Base-by-base conservation (phyloP, 2,113 vertebrate species). In the Carlito syrichta region DNA sequence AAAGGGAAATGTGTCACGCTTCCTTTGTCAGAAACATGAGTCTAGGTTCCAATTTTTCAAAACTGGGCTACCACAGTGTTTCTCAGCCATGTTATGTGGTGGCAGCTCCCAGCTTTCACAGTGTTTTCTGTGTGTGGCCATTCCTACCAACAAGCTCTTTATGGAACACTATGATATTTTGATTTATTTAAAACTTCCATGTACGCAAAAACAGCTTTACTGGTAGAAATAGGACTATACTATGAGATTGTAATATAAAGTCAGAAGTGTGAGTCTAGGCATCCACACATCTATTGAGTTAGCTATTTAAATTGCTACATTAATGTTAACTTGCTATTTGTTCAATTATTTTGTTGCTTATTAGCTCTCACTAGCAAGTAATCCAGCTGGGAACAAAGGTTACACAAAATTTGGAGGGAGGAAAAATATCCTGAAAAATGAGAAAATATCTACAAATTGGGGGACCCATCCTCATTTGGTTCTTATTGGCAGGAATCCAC, bases 11-110 rank as follows among this genome's bases (percentile, higher is more conserved):
- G n/a, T 30, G 63, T 97, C 78, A 4, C 62, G 6, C 52, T 97
- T 97, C 96, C 92, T 97, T 30, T 87, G 45, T 63, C 79, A 92
- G 89, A 92, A 87, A 82, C 8, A 8, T 0, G 74, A 90, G 74
- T 27, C 43, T 30, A 66, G 50, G 48, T 52, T 54, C 63, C 78
- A 50, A 22, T 5, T 91, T 84, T 84, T 92, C 40, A 60, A 79
- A 71, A 23, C 0, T 0, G 4, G 86, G 45, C 71, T 4, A 8
- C 22, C 2, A 6, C 22, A 8, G 35, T 23, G 25, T 25, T 50
- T 48, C 62, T 83, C 6, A 35, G 50, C 6, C 30, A 71, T 9
- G 32, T 25, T 27, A 1, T 27, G 23, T 10, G 3, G 62, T 4
- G 32, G 11, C 22, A 16, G 69, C 48, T 2, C 10, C 60, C 20